A percentile compares a stretch with the other conserved stretches of the same genome.
Evolutionary conservation across 92 coral and sea anemone species (phyloP).

Genomic region (Porites cylindrica): DNA sequence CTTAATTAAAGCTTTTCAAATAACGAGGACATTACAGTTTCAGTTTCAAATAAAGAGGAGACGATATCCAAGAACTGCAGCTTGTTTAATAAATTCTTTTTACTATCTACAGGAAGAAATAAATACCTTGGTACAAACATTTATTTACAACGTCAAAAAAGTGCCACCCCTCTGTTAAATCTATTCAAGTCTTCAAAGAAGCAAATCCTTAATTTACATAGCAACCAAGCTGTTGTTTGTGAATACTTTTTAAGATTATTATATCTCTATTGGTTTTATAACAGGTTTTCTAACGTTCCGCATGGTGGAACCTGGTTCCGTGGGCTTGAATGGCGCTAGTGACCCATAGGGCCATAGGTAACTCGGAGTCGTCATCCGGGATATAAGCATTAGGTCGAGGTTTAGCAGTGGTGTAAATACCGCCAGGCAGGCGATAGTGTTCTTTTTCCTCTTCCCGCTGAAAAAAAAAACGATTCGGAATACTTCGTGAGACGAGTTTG

Average conservation of each 20-base stretch:
- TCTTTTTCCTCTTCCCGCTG: constrained; percentile 97
- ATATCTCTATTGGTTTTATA: constrained; percentile 98
- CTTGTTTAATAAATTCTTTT: constrained; percentile 27
- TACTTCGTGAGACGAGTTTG: not conserved
- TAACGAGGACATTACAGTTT: not conserved
- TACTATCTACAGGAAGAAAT: constrained; percentile 34
- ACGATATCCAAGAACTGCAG: not conserved
- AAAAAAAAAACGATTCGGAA: not conserved
- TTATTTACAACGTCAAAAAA: constrained; percentile 16
- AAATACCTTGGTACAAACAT: not conserved
- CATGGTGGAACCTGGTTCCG: constrained; percentile 99
- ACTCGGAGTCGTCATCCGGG: constrained; percentile 98
- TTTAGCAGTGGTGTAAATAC: constrained; percentile 95
- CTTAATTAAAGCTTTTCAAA: not conserved
- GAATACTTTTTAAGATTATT: constrained; percentile 5
- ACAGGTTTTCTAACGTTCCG: constrained; percentile 96
- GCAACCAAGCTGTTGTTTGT: not conserved
- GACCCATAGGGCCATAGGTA: constrained; percentile 99
- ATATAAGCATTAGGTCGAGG: constrained; percentile 99
- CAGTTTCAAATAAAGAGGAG: not conserved
- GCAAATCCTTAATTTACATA: not conserved
- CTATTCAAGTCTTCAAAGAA: not conserved
- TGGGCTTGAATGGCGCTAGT: constrained; percentile 96
- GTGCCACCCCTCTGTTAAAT: not conserved
- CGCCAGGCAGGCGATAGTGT: constrained; percentile 92